These are phyloP conservation scores for Lamproptera curius DNA, from an alignment of 2,888 invertebrate genomes.

Conservation along the genomic window DNA sequence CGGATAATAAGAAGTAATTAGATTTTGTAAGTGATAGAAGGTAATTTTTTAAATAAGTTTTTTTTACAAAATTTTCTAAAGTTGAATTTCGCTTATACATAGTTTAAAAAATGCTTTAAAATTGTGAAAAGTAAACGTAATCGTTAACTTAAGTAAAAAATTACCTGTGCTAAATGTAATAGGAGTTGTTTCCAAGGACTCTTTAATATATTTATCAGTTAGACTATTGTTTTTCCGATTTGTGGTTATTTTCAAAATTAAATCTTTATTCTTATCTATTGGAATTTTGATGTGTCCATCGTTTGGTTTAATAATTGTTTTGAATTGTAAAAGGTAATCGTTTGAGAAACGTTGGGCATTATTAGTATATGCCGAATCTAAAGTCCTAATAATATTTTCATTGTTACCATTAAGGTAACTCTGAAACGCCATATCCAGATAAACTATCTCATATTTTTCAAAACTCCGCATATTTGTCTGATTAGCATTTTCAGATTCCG, in stretches of 20 bases:
- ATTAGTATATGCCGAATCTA: conserved; percentile 29
- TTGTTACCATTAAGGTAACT: conserved; percentile 41
- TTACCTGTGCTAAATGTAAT: no score
- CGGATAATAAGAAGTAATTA: no score
- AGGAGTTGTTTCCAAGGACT: no score
- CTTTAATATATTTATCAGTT: background rate
- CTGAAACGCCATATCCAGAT: conserved; percentile 43
- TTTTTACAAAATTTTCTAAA: no score
- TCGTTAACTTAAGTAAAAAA: no score
- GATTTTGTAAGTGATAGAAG: no score
- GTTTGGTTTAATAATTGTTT: conserved; percentile 35
- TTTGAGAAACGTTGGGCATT: conserved; percentile 27
- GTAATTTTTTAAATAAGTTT: no score
- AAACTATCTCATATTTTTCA: conserved; percentile 12
- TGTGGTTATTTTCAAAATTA: conserved; percentile 39
- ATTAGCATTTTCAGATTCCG: no score
- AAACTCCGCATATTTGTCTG: conserved; percentile 4
- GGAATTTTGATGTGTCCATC: conserved; percentile 43
- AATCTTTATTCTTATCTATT: conserved; percentile 41
- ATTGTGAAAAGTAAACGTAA: no score
- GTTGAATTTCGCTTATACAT: no score
- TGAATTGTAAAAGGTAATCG: conserved; percentile 38
- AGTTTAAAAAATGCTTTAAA: no score
- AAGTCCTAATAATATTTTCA: conserved; percentile 41
- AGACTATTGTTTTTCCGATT: conserved; percentile 6